Percentiles rank a stretch among this genome's conserved stretches.
These are phyloP conservation scores for Bagarius yarrelli DNA, from an alignment of 2,113 vertebrate species.

Conservation along the genomic window DNA sequence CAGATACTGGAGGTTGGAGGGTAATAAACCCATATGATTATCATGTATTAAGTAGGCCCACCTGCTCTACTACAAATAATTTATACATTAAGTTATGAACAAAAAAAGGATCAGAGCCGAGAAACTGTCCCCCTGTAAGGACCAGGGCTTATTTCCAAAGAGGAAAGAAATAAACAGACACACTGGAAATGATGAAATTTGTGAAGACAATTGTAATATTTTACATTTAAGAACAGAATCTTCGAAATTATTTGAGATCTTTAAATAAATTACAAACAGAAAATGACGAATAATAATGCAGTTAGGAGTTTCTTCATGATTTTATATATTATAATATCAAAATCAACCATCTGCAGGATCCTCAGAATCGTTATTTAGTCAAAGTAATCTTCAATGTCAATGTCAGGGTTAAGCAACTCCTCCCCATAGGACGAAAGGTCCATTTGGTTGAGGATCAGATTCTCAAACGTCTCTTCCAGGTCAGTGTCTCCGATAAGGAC, in stretches of 20 bases:
- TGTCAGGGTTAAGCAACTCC: slow-evolving; percentile 85
- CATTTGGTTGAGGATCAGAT: slow-evolving; percentile 95
- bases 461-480: slow-evolving; percentile 97
- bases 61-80: too few relatives aligned
- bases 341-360: not conserved
- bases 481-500: slow-evolving; percentile 92
- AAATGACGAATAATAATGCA: not conserved
- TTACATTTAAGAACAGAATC: not conserved
- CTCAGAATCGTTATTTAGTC: slow-evolving; percentile 71
- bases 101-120: not conserved
- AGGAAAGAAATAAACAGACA: not conserved
- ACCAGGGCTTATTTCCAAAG: not conserved
- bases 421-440: slow-evolving; percentile 89
- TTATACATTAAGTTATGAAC: too few relatives aligned
- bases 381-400: slow-evolving; percentile 98
- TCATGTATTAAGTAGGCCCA: too few relatives aligned
- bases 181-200: not conserved
- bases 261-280: not conserved
- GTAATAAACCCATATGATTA: not conserved
- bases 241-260: not conserved
- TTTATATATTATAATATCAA: not conserved
- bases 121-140: not conserved
- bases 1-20: slow-evolving; percentile 80
- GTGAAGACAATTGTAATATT: not conserved
- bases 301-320: not conserved